Evolutionary conservation across 1,140 invertebrate species (phyloP), one percentile per base, ranked within the genome.

Genomic region (Belonocnema kinseyi): DNA sequence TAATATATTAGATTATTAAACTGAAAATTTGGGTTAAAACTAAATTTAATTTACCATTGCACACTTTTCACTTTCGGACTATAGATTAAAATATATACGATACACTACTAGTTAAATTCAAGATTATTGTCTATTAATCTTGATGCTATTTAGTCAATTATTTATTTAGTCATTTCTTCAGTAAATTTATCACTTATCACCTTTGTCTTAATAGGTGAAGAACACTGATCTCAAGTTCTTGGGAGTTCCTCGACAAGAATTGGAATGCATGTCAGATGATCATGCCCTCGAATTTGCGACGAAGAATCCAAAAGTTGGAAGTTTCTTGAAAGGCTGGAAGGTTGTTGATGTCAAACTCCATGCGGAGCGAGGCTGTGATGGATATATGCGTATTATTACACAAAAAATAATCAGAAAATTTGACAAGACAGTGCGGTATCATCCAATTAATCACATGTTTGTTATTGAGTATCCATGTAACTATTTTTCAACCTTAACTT

Each of bases 271-370:
- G 72, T 90, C 87, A 10, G 82, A 90, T 26, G 92, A 94, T 11
- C 90, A 93, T 78, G 94, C 94, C 0, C 73, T 94, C 11, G 85
- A 93, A 53, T 82, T 94, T 17, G 93, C 92, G 19, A 86, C 92
- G 40, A 87, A 92, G 72, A n/a, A 85, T n/a, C 50, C 72, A 5
- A 79, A 81, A 56, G 76, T 86, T 50, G 40, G 79, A 54, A 80
- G 84, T n/a, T 54, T 76, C 40, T 50, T 88, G 7, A 33, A 78
- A 6, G 70, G 83, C 8, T 75, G 58, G 33, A 74, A 73, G 71
- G 80, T 91, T n/a, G 51, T 77, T 7, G 74, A 79, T 5, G 54
- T 85, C 70, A 82, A 77, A 71, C 83, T 85, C 75, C 50, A 82
- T 75, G 82, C 79, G 72, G 51, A 74, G 61, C 75, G 74, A 82